phyloP scores from a whole-genome alignment of 2,797 vertebrate genomes.

The Tangara arthus region DNA sequence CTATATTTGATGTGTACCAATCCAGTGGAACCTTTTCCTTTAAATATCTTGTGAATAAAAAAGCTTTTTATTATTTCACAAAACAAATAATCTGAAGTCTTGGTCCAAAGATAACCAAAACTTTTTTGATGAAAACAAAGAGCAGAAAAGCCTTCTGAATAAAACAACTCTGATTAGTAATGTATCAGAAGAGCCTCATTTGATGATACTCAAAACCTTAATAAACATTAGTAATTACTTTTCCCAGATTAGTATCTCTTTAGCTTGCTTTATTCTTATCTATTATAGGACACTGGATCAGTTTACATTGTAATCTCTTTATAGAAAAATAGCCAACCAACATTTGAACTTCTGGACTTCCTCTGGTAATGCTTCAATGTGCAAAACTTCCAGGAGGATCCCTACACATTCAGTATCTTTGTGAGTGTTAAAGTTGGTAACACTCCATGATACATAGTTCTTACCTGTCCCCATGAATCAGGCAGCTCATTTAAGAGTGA shows the following conservation, averaged over 20 bases:
- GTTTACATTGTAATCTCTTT: neutral
- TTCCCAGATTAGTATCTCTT: neutral
- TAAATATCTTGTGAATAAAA: neutral
- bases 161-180: neutral
- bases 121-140: neutral
- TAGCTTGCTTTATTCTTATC: neutral
- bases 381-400: neutral
- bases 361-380: neutral
- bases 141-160: neutral
- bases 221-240: neutral
- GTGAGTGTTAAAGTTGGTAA: neutral
- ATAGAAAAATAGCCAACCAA: neutral
- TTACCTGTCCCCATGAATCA: neutral
- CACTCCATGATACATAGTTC: fast-evolving
- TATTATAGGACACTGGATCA: neutral
- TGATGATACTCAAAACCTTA: neutral
- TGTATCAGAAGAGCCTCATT: neutral
- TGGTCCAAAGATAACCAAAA: neutral
- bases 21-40: neutral
- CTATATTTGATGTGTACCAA: neutral
- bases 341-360: neutral
- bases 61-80: neutral
- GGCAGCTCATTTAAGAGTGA: neutral
- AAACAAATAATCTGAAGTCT: neutral
- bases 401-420: neutral